Percentiles rank a stretch among this genome's conserved stretches.
These are phyloP conservation scores for Apotomis betuletana DNA, from an alignment of 2,888 invertebrate genomes.

Conservation along the genomic window DNA sequence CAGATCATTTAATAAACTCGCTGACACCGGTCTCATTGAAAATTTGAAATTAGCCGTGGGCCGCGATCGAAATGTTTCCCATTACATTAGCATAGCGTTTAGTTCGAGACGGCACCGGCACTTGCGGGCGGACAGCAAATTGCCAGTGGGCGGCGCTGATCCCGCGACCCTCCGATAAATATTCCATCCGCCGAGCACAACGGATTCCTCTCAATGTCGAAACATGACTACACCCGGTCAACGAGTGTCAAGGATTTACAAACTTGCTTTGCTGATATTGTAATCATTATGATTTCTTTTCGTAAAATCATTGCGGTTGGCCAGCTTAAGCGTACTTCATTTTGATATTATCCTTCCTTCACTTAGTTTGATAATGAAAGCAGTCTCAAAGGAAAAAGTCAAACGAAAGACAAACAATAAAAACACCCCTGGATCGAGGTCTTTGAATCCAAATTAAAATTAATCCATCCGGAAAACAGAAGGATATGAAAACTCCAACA, in stretches of 20 bases:
- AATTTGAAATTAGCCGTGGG: conserved; percentile 78
- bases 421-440: conserved; percentile 43
- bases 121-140: conserved; percentile 72
- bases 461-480: conserved; percentile 76
- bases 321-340: conserved; percentile 17
- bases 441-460: conserved; percentile 75
- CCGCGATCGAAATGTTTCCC: conserved; percentile 77
- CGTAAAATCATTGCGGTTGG: not conserved
- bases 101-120: conserved; percentile 68
- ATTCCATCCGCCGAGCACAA: conserved; percentile 59
- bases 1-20: conserved; percentile 69
- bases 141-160: conserved; percentile 78
- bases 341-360: conserved; percentile 21
- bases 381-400: conserved; percentile 46
- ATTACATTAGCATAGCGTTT: conserved; percentile 82
- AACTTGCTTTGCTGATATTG: not conserved
- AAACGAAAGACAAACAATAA: conserved; percentile 48
- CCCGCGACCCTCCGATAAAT: conserved; percentile 76
- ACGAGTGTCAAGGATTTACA: conserved; percentile 36
- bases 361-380: conserved; percentile 41
- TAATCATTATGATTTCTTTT: too few relatives aligned
- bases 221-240: conserved; percentile 19
- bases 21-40: conserved; percentile 76
- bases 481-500: conserved; percentile 76
- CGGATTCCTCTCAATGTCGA: conserved; percentile 40